A percentile compares a stretch with the other conserved stretches of the same genome.
phyloP scores from a whole-genome alignment of 2,113 vertebrate genomes.

The Cardinalis cardinalis region DNA sequence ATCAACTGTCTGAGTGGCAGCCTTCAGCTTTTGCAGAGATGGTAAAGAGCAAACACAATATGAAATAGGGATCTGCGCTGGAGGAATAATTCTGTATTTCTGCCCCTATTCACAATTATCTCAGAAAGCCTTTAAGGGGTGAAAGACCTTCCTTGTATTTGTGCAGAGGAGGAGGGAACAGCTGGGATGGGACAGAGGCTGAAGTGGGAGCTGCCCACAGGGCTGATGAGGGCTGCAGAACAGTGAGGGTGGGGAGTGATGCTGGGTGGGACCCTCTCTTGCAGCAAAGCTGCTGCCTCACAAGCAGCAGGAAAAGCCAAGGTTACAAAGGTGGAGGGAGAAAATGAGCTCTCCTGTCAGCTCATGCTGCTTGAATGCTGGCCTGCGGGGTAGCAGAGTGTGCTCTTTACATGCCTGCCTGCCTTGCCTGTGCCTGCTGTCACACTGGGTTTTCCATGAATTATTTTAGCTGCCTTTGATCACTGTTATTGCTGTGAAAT shows the following conservation, averaged over 20 bases:
- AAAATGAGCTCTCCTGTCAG: background rate
- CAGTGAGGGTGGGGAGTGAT: rapidly evolving
- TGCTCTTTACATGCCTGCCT: background rate
- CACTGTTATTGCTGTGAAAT: background rate
- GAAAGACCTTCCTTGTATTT: background rate
- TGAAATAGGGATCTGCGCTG: background rate
- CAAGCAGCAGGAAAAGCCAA: rapidly evolving
- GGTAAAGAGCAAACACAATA: background rate
- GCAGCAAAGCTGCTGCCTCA: background rate
- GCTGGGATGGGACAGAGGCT: background rate
- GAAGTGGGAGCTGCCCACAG: background rate
- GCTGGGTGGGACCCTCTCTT: background rate
- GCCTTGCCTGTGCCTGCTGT: background rate
- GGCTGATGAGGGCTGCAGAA: rapidly evolving
- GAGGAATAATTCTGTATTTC: background rate
- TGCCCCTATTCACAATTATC: background rate
- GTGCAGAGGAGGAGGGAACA: background rate
- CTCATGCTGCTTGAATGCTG: background rate
- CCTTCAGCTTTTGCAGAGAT: background rate
- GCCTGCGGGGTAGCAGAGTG: background rate
- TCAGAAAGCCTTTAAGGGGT: background rate
- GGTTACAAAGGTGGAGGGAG: background rate
- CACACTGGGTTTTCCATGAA: background rate
- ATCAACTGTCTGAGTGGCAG: background rate
- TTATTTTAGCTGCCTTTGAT: background rate